A percentile compares a stretch with the other conserved stretches of the same genome.
These are phyloP conservation scores for Epistrophe eligans DNA, from an alignment of 2,888 invertebrate species.

Conservation along the genomic window DNA sequence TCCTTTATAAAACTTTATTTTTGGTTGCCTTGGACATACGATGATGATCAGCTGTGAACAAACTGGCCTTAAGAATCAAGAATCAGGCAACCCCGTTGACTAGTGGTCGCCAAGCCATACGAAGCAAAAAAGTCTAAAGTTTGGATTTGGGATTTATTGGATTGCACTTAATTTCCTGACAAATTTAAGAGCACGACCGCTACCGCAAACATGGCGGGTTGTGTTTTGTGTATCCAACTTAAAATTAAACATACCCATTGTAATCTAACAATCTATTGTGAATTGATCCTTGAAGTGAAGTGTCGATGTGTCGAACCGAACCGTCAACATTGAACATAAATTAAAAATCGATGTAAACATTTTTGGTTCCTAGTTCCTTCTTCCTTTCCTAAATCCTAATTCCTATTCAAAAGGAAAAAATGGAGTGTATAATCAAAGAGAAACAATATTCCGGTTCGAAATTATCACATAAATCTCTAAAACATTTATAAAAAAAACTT, in stretches of 20 bases:
- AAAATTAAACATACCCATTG: not conserved
- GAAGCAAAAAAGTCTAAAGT: too few relatives aligned
- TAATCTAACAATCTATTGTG: not conserved
- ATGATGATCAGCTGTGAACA: too few relatives aligned
- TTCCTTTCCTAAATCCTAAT: not conserved
- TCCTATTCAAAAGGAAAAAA: not conserved
- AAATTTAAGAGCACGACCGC: too few relatives aligned
- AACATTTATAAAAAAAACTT: not conserved
- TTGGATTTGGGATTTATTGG: too few relatives aligned
- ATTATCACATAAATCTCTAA: not conserved
- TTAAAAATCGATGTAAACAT: conserved; percentile 24
- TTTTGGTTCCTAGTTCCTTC: not conserved
- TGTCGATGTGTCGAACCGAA: not conserved
- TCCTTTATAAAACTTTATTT: too few relatives aligned
- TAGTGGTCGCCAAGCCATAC: too few relatives aligned
- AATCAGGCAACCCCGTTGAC: too few relatives aligned
- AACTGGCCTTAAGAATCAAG: too few relatives aligned
- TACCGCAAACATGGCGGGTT: not conserved
- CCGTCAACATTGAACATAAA: too few relatives aligned
- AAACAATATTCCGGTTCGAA: not conserved
- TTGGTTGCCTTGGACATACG: too few relatives aligned
- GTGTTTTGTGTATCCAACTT: not conserved
- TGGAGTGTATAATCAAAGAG: not conserved
- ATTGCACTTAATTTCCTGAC: too few relatives aligned
- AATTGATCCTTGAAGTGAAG: not conserved